Evolutionary conservation across 1,140 invertebrate genomes (phyloP), one percentile per base, ranked within the genome.

Genomic region (Neelides sp.): DNA sequence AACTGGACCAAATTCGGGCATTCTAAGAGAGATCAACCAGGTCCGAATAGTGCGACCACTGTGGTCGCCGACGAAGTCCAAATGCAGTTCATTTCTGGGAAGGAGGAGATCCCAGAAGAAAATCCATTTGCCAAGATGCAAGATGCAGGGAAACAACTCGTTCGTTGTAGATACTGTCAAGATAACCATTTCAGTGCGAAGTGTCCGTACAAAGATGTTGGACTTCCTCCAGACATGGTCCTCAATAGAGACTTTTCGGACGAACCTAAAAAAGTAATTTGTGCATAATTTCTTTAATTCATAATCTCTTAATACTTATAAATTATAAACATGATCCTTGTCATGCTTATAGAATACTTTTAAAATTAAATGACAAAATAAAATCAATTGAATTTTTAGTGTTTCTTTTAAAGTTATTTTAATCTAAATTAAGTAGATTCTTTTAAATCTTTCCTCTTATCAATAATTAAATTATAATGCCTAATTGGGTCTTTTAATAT

Each of bases 171-270:
- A 67, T 88, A 83, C 50, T 98, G 92, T 71, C 88, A 88, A 64
- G 87, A 87, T 15, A 92, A 96, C 60, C 93, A 98, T 74, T 97
- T 92, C 90, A 95, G 91, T 4, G 79, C 87, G 39, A 89, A 89
- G 60, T 98, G 93, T 76, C 93, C 93, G 1, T 97, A 88, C 75
- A 95, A 95, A 69, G 87, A 94, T 61, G 88, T 80, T 62, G 74
- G 64, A 58, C 34, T 65, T 63, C 17, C 61, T 63, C 5, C 61
- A 51, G 75, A 77, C 58, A 75, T 64, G 57, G 64, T 26, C 58
- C 71, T 62, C n/a, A n/a, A n/a, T n/a, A n/a, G n/a, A n/a, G n/a
- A n/a, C n/a, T n/a, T n/a, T n/a, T n/a, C n/a, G 20, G 69, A 72
- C 7, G 42, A 55, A 8, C n/a, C n/a, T 34, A 55, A 53, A 48